Base-by-base conservation (phyloP, 2,888 invertebrate species). In the Lasioglossum pauxillum region DNA sequence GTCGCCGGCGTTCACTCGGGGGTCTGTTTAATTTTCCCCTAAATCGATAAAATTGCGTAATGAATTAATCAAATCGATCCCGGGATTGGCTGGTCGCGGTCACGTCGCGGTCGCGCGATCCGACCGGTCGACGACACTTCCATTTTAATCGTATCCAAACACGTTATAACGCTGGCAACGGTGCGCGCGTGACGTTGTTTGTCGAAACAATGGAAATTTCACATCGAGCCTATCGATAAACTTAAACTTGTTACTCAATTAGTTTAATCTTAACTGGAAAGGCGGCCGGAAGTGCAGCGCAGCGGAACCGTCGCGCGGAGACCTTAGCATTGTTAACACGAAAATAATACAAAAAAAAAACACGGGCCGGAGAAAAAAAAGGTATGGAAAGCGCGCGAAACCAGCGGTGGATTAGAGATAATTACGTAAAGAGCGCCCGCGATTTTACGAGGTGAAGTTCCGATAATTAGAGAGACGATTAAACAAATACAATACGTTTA, bases 141-240 rank as follows among this genome's bases (percentile, higher is more conserved):
- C 84, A 84, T 83, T 85, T 85, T 85, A 85, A 85, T 80, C 76
- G 73, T 79, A 85, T 76, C 53, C 76, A 69, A 85, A 72, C 86
- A 57, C 74, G 78, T 78, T 74, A 84, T 69, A 79, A 72, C 60
- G 64, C 49, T 67, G 60, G 31, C 60, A n/a, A 57, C n/a, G 12
- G 53, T 53, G 53, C 74, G 60, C 74, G 44, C 46, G 53, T 57
- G 64, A 73, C 67, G 79, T 16, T 60, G 78, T 86, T 86, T 78
- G 35, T 64, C 81, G 81, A 86, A 75, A 71, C 75, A 49, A 35
- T 23, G 69, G 78, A 78, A 57, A 73, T 27, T 49, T 78, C 78
- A 78, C 81, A 78, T 86, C 86, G 80, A 78, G 78, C 46, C 80
- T 75, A 78, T 85, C 67, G 78, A 78, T 72, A 69, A 64, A 85